These are phyloP conservation scores for Lochmaea capreae DNA, from an alignment of 2,888 invertebrate genomes.

Conservation along the genomic window DNA sequence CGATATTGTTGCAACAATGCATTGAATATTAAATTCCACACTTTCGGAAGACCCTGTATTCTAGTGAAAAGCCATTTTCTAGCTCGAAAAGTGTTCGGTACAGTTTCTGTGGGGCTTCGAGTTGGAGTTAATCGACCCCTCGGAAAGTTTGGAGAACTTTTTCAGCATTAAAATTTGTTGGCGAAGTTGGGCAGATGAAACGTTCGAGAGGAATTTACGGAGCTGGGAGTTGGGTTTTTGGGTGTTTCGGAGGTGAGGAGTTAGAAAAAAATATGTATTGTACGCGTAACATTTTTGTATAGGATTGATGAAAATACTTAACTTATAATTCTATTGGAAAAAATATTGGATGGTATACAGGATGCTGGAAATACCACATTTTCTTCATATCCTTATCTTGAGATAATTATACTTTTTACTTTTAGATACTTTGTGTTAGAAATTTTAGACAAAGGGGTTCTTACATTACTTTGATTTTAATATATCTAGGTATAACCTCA, in stretches of 20 bases:
- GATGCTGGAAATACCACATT: too few species aligned
- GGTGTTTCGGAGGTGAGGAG: constrained; percentile 41
- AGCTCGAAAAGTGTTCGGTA: constrained; percentile 56
- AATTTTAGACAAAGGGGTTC: too few species aligned
- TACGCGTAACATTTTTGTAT: constrained; percentile 23
- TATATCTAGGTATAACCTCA: too few species aligned
- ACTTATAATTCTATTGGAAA: not conserved
- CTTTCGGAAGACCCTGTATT: constrained; percentile 35
- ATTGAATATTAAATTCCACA: constrained; percentile 14
- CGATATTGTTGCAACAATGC: constrained; percentile 30
- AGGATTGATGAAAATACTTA: constrained; percentile 1
- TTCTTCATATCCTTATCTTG: too few species aligned
- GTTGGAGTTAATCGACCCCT: constrained; percentile 65
- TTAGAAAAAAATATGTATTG: constrained; percentile 38
- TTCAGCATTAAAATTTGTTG: constrained; percentile 65
- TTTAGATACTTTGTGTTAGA: too few species aligned
- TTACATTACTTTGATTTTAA: too few species aligned
- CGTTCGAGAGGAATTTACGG: constrained; percentile 56
- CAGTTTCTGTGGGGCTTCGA: constrained; percentile 63
- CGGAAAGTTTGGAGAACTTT: constrained; percentile 65
- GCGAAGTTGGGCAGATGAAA: constrained; percentile 63
- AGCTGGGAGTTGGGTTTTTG: constrained; percentile 34
- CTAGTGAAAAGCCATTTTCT: constrained; percentile 28
- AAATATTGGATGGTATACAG: not conserved
- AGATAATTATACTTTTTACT: too few species aligned